These are phyloP conservation scores for Xiphophorus hellerii DNA, from an alignment of 2,113 vertebrate species.

Conservation along the genomic window DNA sequence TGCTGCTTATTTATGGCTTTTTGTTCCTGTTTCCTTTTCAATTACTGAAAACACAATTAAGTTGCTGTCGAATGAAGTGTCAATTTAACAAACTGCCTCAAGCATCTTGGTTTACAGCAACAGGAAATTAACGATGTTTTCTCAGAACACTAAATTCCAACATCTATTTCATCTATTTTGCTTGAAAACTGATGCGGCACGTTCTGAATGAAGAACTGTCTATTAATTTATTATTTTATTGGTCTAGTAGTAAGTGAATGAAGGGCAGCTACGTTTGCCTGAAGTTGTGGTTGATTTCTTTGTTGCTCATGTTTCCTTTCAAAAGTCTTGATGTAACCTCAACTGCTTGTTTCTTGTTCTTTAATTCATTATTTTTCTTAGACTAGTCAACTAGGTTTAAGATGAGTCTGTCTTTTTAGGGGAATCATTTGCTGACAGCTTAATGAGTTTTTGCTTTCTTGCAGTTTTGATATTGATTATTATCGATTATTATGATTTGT, in stretches of 20 bases:
- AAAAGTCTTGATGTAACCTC: constrained; percentile 13
- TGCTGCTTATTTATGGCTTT: constrained; percentile 20
- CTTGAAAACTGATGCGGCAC: constrained; percentile 3
- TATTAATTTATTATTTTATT: neutral
- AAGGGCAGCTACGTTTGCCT: neutral
- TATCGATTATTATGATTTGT: no score
- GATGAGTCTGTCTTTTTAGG: constrained; percentile 1
- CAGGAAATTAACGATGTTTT: constrained; percentile 25
- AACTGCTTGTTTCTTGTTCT: constrained; percentile 36
- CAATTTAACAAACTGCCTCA: constrained; percentile 32
- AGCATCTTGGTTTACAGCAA: constrained; percentile 3
- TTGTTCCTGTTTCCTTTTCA: constrained; percentile 53
- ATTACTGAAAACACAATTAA: constrained; percentile 34
- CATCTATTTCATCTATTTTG: constrained; percentile 2
- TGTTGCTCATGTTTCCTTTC: constrained; percentile 13
- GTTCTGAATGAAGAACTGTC: neutral
- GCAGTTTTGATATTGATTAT: no score
- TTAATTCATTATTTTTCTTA: constrained; percentile 1
- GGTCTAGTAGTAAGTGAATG: neutral
- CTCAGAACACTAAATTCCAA: neutral
- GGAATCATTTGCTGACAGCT: constrained; percentile 3
- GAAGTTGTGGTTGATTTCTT: neutral
- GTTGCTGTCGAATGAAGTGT: constrained; percentile 39
- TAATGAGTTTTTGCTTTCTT: no score
- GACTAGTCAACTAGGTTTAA: constrained; percentile 12